Conservation (phyloP, 2,113 vertebrate species). For the Ochotona princeps region DNA sequence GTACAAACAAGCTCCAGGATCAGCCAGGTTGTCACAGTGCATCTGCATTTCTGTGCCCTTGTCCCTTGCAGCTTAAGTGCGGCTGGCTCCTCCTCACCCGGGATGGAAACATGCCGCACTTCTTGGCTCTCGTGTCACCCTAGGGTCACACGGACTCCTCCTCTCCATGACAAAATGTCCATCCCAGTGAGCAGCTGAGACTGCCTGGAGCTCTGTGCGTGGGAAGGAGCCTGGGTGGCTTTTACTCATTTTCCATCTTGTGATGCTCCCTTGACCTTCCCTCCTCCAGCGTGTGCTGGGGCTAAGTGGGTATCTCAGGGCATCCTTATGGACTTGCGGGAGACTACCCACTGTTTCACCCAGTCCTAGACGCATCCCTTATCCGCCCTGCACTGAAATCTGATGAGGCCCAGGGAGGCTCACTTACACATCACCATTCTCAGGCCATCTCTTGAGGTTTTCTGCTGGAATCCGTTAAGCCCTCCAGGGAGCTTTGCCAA, state of each 20-base stretch:
- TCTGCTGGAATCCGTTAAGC: background rate
- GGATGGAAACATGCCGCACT: background rate
- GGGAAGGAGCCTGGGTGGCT: background rate
- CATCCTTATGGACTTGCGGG: background rate
- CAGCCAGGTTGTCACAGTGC: background rate
- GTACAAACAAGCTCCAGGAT: background rate
- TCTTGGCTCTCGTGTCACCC: background rate
- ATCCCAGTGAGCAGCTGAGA: accelerated
- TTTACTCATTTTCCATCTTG: no score
- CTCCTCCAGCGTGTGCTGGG: background rate
- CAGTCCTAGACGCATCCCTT: accelerated
- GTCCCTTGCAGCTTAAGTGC: background rate
- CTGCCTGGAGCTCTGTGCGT: background rate
- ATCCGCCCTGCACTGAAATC: no score
- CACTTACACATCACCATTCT: background rate
- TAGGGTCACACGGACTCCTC: background rate
- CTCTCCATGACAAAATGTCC: background rate
- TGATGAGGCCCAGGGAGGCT: accelerated
- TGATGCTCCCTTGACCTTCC: background rate
- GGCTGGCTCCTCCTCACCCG: no score
- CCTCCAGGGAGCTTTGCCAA: background rate
- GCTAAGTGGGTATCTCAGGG: no score
- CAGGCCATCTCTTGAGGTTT: background rate
- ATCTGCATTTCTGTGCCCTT: background rate
- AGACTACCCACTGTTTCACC: accelerated